Base-by-base conservation (phyloP, 2,888 invertebrate species). In the Cryptus armator region DNA sequence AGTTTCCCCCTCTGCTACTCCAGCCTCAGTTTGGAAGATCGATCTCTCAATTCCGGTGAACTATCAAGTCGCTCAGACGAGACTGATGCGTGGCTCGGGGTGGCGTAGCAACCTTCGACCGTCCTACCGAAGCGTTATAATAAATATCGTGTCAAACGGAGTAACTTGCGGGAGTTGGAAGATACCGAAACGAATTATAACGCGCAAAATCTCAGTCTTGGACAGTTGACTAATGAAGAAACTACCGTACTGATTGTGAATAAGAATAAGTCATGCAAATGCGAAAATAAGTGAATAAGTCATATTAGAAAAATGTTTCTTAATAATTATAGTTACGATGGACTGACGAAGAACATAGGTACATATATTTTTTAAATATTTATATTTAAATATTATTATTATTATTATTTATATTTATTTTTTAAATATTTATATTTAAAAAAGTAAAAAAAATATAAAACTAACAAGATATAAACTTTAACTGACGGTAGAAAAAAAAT, bases 1-100 rank as follows among this genome's bases (percentile, higher is more conserved):
- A 66, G 77, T 51, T 56, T 56, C 32, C 43, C 62, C 53, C 48
- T 32, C 16, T 9, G 14, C 29, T 29, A 14, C 7, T 62, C 14
- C 29, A n/a, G 32, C 62, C 62, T 68, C 72, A 37, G 72, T 77
- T 68, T n/a, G 37, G 48, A 66, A 83, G 80, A 83, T 83, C 80
- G 74, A 86, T 86, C 62, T 81, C 83, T 83, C 85, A 83, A 85
- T 86, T 68, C 67, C 66, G 46, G 51, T 12, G 0, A 12, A 74
- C 32, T 56, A 79, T 37, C 37, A 37, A 12, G 32, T 72, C 56
- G 43, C 75, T 64, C 53, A 51, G 14, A 43, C 37, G 51, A 68
- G 24, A 62, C 62, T 32, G 72, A 83, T 74, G 71, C 78, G 19
- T 37, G 70, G 64, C 48, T 81, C 51, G 29, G 71, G 68, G 19